Conservation (phyloP, 1,140 invertebrate genomes). For the Zaprionus vittiger region DNA sequence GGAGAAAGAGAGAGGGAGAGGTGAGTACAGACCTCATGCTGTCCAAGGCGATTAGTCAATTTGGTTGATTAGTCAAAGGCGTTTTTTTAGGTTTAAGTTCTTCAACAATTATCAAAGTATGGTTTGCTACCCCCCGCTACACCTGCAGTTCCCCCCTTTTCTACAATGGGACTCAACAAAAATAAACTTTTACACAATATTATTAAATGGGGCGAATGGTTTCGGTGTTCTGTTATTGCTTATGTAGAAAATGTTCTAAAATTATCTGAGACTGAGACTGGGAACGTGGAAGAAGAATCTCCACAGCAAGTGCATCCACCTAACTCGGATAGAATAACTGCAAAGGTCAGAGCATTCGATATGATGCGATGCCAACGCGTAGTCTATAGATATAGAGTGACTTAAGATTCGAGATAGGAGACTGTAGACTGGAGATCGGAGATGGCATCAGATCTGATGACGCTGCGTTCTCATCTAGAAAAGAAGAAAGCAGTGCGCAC, state of each 20-base stretch:
- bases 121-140: constrained; percentile 35
- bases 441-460: constrained; percentile 12
- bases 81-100: constrained; percentile 22
- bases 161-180: constrained; percentile 49
- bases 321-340: constrained; percentile 63
- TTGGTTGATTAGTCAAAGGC: constrained; percentile 27
- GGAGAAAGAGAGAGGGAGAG: constrained; percentile 10
- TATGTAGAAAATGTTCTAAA: constrained; percentile 66
- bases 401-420: not conserved
- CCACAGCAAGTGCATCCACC: constrained; percentile 37
- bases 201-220: constrained; percentile 68
- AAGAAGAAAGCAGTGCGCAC: constrained; percentile 14
- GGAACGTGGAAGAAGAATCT: not conserved
- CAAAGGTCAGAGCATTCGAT: constrained; percentile 42
- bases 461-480: not conserved
- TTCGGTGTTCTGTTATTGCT: constrained; percentile 62
- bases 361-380: constrained; percentile 32
- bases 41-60: constrained; percentile 61
- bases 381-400: not conserved
- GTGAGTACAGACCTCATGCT: constrained; percentile 53
- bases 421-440: not conserved
- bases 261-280: constrained; percentile 40
- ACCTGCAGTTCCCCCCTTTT: not conserved
- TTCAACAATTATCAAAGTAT: constrained; percentile 58
- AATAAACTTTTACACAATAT: constrained; percentile 79